Evolutionary conservation across 2,888 invertebrate genomes (phyloP).

Genomic region (Drosophila meridionalis): DNA sequence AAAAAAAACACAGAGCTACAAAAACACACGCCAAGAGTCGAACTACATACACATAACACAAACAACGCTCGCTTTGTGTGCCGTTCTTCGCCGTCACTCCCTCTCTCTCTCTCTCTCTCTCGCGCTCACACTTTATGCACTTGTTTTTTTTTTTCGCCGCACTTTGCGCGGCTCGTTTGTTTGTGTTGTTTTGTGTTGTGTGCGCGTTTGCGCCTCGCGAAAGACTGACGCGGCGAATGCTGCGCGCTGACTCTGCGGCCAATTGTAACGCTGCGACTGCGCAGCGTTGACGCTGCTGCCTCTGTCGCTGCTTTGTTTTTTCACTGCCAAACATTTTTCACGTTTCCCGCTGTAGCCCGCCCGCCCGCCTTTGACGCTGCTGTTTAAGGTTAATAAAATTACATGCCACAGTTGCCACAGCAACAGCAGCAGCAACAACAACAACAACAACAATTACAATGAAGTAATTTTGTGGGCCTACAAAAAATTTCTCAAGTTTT

Average conservation of each 20-base stretch:
- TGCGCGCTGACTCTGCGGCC: slow-evolving; percentile 38
- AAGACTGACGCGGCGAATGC: slow-evolving; percentile 47
- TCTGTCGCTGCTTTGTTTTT: slow-evolving; percentile 36
- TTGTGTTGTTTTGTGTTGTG: slow-evolving; percentile 52
- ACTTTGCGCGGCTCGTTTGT: slow-evolving; percentile 24
- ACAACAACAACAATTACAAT: slow-evolving; percentile 37
- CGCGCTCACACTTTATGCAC: slow-evolving; percentile 24
- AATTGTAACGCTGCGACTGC: slow-evolving; percentile 41
- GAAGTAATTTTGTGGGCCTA: slow-evolving; percentile 50
- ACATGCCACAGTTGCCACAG: slow-evolving; percentile 65
- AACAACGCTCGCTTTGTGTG: slow-evolving; percentile 29
- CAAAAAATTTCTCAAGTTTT: slow-evolving; percentile 60
- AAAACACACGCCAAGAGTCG: slow-evolving; percentile 10
- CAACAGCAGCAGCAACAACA: slow-evolving; percentile 39
- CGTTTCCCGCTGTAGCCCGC: neutral
- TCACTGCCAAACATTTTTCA: slow-evolving; percentile 59
- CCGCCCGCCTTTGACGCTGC: slow-evolving; percentile 10
- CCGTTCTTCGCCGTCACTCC: neutral
- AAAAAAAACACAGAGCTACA: slow-evolving; percentile 26
- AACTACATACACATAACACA: slow-evolving; percentile 3
- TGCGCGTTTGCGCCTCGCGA: slow-evolving; percentile 66
- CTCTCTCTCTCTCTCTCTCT: neutral
- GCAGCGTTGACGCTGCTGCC: slow-evolving; percentile 19
- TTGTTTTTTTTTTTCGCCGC: slow-evolving; percentile 30
- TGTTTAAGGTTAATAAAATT: slow-evolving; percentile 66